Evolutionary conservation across 2,113 vertebrate genomes (phyloP).

Genomic region (Puma concolor): DNA sequence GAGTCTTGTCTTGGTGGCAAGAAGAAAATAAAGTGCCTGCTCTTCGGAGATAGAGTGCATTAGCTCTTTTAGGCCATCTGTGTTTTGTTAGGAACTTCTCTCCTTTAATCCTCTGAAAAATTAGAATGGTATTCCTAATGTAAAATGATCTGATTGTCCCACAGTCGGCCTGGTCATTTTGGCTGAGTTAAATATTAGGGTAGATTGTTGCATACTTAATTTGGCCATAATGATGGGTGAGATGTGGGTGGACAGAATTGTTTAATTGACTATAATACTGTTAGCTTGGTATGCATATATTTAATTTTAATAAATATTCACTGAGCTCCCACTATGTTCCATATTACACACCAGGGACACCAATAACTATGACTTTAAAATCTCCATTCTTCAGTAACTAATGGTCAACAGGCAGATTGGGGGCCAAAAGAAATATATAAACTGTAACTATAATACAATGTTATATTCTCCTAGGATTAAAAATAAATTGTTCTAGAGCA

Average conservation of each 20-base stretch:
- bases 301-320: conserved; percentile 15
- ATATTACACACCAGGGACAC: not conserved
- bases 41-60: conserved; percentile 16
- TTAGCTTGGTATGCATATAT: not conserved
- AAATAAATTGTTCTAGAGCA: not conserved
- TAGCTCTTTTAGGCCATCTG: conserved; percentile 40
- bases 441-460: not conserved
- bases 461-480: not conserved
- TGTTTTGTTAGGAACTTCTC: conserved; percentile 47
- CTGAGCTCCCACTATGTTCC: not conserved
- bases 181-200: not conserved
- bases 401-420: not conserved
- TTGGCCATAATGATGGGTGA: not conserved
- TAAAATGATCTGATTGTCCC: not conserved
- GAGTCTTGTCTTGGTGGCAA: conserved; percentile 42
- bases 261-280: not conserved
- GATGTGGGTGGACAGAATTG: not conserved
- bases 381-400: not conserved
- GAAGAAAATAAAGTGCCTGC: conserved; percentile 50
- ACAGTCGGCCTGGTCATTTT: not conserved
- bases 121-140: not conserved
- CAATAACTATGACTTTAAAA: not conserved
- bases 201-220: not conserved
- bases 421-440: not conserved
- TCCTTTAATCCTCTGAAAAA: conserved; percentile 56